phyloP scores from a whole-genome alignment of 2,888 invertebrate species.

The Cantharis flavilabris region DNA sequence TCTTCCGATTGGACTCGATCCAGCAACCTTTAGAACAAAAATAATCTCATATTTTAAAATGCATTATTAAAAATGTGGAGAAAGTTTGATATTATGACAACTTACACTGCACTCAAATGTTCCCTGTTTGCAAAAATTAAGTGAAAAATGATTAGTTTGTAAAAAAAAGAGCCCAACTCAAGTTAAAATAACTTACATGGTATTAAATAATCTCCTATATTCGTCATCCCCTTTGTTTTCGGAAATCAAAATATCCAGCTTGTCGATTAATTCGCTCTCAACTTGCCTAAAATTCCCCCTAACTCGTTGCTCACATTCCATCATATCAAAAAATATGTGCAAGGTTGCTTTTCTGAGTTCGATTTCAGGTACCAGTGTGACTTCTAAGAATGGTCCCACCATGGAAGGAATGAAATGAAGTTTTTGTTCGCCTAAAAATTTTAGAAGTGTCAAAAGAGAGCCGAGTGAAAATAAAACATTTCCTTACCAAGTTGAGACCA shows the following conservation, averaged over 20 bases:
- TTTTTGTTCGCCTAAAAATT: constrained; percentile 73
- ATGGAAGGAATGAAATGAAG: constrained; percentile 88
- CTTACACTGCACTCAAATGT: constrained; percentile 92
- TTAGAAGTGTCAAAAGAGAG: not conserved
- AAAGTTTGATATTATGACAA: constrained; percentile 47
- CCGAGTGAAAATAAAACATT: not conserved
- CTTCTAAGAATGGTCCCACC: constrained; percentile 92
- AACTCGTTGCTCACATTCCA: constrained; percentile 86
- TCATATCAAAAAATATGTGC: constrained; percentile 92
- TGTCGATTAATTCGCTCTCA: constrained; percentile 92
- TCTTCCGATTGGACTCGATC: constrained; percentile 83
- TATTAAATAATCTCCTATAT: constrained; percentile 90
- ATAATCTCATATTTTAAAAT: not conserved
- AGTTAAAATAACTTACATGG: constrained; percentile 81
- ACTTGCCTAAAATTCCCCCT: constrained; percentile 88
- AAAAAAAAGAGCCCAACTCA: not conserved
- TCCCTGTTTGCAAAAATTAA: constrained; percentile 65
- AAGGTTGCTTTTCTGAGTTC: constrained; percentile 86
- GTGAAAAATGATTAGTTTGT: constrained; percentile 11
- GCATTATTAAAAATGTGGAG: not conserved
- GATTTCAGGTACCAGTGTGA: constrained; percentile 86
- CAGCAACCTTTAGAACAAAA: constrained; percentile 65
- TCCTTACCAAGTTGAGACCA: constrained; percentile 83
- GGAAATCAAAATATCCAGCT: constrained; percentile 88
- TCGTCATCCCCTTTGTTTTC: constrained; percentile 94